Evolutionary conservation across 2,113 vertebrate genomes (phyloP).

Genomic region (Chunga burmeisteri): DNA sequence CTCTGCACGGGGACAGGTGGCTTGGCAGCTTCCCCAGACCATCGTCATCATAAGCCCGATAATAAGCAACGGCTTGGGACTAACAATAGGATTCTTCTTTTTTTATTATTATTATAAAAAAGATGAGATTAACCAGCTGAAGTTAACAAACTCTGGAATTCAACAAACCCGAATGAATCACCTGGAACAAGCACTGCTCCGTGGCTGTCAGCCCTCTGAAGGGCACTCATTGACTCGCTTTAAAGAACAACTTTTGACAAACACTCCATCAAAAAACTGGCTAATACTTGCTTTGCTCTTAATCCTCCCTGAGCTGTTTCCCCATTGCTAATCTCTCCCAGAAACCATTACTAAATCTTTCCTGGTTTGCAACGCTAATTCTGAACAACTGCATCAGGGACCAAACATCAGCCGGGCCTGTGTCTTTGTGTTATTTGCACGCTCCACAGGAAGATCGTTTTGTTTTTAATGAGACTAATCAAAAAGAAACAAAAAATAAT

Average conservation of each 20-base stretch:
- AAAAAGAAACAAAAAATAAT: conserved; percentile 1
- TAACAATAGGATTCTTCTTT: background rate
- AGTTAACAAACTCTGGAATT: background rate
- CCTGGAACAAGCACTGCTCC: background rate
- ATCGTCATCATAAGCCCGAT: background rate
- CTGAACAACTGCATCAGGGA: background rate
- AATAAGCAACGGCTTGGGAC: background rate
- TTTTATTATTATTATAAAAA: background rate
- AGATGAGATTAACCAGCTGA: background rate
- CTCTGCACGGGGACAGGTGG: background rate
- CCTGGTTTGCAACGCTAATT: background rate
- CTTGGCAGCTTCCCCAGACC: background rate
- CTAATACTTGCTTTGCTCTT: background rate
- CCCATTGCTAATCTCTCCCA: background rate
- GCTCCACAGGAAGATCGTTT: background rate
- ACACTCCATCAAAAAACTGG: background rate
- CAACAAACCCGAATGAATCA: background rate
- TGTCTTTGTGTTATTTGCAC: background rate
- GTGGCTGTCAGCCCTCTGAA: background rate
- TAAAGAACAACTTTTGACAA: background rate
- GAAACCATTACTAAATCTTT: background rate
- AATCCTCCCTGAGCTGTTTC: conserved; percentile 18
- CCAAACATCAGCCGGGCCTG: background rate
- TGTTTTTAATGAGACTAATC: background rate
- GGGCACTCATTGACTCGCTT: background rate